Evolutionary conservation across 2,113 vertebrate genomes (phyloP).

Genomic region (Andinoacara biseriatus): DNA sequence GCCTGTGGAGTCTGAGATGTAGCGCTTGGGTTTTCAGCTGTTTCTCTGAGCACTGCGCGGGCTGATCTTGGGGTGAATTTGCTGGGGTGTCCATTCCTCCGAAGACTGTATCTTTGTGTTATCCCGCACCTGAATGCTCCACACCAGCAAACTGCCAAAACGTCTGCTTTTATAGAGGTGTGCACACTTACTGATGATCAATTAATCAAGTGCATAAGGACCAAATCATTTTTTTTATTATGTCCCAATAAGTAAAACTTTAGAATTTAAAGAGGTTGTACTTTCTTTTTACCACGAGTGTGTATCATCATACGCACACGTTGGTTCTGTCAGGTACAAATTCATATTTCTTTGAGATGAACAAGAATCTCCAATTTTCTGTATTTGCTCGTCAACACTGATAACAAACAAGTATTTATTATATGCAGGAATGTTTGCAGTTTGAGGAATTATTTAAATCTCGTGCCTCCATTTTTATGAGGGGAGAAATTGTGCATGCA

Average conservation of each 20-base stretch:
- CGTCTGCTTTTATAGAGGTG: background rate
- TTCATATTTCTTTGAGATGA: background rate
- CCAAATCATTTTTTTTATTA: background rate
- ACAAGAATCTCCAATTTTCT: background rate
- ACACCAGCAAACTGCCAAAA: accelerated
- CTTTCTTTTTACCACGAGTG: background rate
- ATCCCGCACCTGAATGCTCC: no score
- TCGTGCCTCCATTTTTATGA: background rate
- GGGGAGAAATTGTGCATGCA: background rate
- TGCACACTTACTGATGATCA: background rate
- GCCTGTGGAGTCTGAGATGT: no score
- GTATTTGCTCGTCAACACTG: background rate
- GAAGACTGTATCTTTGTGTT: no score
- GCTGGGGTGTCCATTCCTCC: no score
- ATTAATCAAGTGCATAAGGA: background rate
- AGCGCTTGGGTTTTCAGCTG: no score
- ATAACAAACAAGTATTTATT: background rate
- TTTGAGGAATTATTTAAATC: background rate
- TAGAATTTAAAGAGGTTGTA: background rate
- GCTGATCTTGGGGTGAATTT: no score
- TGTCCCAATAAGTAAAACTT: no score
- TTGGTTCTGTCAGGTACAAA: background rate
- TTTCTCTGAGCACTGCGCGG: no score
- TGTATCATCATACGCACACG: background rate
- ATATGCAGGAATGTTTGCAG: background rate